Evolutionary conservation across 2,888 invertebrate species (phyloP).

Genomic region (Zelleria hepariella): DNA sequence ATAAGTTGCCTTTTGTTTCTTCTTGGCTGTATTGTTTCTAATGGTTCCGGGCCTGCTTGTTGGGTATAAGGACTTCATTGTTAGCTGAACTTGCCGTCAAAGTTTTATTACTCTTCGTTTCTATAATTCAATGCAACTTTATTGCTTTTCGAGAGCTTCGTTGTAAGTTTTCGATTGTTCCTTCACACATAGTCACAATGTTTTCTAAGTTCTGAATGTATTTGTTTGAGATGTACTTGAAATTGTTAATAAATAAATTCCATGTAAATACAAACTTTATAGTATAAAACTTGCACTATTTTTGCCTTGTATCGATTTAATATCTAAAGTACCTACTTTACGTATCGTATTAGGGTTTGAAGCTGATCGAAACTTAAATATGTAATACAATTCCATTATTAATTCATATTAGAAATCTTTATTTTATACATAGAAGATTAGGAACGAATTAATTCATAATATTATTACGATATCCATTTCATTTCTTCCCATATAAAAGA

Average conservation of each 20-base stretch:
- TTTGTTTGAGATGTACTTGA: not conserved
- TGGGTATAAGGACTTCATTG: slow-evolving; percentile 1
- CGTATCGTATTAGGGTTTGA: no score
- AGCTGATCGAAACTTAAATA: no score
- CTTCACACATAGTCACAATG: no score
- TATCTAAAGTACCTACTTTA: no score
- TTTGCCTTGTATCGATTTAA: no score
- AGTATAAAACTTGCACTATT: no score
- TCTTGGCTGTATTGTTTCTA: slow-evolving; percentile 2
- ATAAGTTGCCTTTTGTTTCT: slow-evolving; percentile 2
- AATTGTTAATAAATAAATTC: not conserved
- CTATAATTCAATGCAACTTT: not conserved
- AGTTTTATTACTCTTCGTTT: not conserved
- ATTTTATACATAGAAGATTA: no score
- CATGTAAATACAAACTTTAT: not conserved
- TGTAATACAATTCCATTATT: no score
- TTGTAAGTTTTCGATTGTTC: not conserved
- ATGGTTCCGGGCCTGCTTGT: not conserved
- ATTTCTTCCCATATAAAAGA: not conserved
- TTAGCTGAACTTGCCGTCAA: not conserved
- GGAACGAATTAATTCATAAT: no score
- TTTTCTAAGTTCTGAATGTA: not conserved
- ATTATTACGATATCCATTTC: not conserved
- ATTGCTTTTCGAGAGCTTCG: not conserved
- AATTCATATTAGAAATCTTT: no score